Evolutionary conservation across 2,113 vertebrate species (phyloP).

Genomic region (Oxyura jamaicensis): DNA sequence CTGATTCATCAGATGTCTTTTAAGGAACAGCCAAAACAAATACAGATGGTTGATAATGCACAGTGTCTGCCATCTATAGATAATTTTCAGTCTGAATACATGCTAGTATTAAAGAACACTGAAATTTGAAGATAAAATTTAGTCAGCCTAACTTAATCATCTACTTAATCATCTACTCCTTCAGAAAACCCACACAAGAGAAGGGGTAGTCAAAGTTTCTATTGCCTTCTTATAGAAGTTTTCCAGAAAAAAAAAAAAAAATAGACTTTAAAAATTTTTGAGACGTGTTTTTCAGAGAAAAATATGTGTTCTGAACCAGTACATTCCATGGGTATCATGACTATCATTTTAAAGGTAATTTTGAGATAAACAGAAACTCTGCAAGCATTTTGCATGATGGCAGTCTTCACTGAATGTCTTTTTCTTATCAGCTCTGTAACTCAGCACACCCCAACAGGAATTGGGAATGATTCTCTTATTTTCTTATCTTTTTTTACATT

Average conservation of each 20-base stretch:
- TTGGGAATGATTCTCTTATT: neutral
- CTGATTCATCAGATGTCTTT: constrained; percentile 34
- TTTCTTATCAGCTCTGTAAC: neutral
- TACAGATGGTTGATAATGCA: constrained; percentile 26
- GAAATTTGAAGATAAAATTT: neutral
- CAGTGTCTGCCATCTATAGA: neutral
- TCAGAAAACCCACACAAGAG: neutral
- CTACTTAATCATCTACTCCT: neutral
- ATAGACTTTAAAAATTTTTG: neutral
- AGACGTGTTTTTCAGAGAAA: neutral
- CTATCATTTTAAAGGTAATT: neutral
- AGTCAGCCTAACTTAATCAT: neutral
- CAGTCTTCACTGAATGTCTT: neutral
- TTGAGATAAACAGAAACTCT: neutral
- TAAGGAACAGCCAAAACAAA: constrained; percentile 63
- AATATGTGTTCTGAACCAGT: neutral
- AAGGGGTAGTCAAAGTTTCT: neutral
- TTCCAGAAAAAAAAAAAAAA: neutral
- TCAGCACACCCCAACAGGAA: neutral
- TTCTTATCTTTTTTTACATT: neutral
- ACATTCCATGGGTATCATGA: neutral
- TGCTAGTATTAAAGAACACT: neutral
- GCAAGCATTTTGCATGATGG: neutral
- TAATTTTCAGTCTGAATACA: neutral
- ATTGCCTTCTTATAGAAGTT: neutral